phyloP scores from a whole-genome alignment of 2,797 vertebrate species.

The Alosa sapidissima region DNA sequence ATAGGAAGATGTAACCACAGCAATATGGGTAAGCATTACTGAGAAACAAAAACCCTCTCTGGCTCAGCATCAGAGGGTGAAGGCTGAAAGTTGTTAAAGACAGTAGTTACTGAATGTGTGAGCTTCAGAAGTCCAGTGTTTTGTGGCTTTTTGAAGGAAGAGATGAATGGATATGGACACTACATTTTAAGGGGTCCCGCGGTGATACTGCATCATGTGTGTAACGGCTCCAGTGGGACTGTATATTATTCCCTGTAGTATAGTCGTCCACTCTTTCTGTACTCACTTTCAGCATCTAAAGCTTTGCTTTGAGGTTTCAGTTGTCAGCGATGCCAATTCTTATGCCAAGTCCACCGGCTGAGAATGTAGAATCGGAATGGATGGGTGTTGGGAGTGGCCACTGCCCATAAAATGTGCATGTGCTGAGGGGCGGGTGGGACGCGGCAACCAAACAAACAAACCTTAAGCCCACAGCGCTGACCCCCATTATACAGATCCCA shows the following conservation, averaged over 20 bases:
- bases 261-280: background rate
- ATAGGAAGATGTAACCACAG: background rate
- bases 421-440: background rate
- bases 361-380: background rate
- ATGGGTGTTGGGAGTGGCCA: background rate
- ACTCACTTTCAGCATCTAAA: background rate
- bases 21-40: background rate
- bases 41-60: background rate
- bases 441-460: conserved; percentile 8
- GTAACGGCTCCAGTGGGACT: background rate
- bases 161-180: background rate
- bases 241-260: background rate
- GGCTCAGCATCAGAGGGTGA: background rate
- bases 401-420: conserved; percentile 1
- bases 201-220: background rate
- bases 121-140: background rate
- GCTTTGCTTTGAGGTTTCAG: background rate
- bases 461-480: conserved; percentile 17
- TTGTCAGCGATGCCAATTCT: background rate
- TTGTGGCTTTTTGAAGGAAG: background rate
- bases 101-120: background rate
- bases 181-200: background rate
- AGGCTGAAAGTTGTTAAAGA: background rate
- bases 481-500: conserved; percentile 10
- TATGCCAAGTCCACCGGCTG: background rate